Evolutionary conservation across 2,888 invertebrate genomes (phyloP), one percentile per base, ranked within the genome.

Genomic region (Tipula lateralis): DNA sequence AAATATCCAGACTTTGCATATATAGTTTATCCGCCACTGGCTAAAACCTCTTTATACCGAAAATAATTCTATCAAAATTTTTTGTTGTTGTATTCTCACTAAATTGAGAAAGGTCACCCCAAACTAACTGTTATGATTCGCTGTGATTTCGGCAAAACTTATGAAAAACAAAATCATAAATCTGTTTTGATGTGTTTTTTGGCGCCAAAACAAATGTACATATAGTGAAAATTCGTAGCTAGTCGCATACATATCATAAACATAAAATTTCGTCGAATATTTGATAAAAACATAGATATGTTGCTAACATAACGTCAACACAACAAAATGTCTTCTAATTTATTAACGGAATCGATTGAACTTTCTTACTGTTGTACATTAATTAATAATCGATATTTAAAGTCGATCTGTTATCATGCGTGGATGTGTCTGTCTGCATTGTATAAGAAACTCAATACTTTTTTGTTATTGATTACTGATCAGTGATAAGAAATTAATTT

Each of bases 141-240:
- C 4, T 66, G 5, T 9, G 66, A 24, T 66, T 66, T 66, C 66
- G 66, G 66, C 7, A 66, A 9, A 66, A 44, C 6, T 66, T 66
- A 66, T 66, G 66, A 66, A 24, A 66, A 66, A 66, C 66, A 66
- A 66, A 66, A 66, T 66, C 66, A 66, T 66, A 66, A 66, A 66
- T 66, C 66, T 66, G 24, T 66, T 66, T 66, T 66, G 24, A 66
- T 66, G 66, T 24, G 9, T 66, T 24, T 50, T 66, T 66, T 66
- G 66, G 66, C 66, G 66, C 66, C 66, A 66, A 66, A 66, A 19
- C 2, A 66, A 24, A 66, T 50, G 16, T 16, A 36, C 6, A 36
- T 36, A 50, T 24, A 24, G 24, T 66, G 24, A 66, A 19, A 19
- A 66, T 24, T 44, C 24, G 4, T 44, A 32, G 3, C 39, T 39